Conservation (phyloP, 2,797 vertebrate genomes). For the Danionella dracula region DNA sequence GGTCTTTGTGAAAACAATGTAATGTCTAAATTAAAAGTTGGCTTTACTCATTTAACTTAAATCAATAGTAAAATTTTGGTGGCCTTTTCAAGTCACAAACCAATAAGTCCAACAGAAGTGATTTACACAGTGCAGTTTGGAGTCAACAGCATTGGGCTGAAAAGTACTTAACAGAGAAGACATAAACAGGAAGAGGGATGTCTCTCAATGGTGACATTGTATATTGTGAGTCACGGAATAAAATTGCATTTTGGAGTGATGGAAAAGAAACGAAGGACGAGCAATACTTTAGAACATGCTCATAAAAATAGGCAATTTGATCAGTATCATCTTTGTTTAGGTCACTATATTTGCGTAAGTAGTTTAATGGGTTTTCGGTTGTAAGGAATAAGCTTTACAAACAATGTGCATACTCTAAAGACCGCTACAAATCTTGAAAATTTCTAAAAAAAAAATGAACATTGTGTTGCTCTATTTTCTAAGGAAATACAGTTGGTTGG, state of each 20-base stretch:
- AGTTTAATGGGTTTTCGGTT: too few relatives aligned
- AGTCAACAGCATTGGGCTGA: background rate
- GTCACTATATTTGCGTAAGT: background rate
- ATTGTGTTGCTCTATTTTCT: too few relatives aligned
- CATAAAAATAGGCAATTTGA: slow-evolving; percentile 16
- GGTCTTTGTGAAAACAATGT: too few relatives aligned
- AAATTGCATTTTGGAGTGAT: background rate
- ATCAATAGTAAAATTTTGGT: background rate
- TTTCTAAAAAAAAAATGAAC: too few relatives aligned
- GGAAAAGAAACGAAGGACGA: background rate
- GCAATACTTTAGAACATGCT: background rate
- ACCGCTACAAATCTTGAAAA: too few relatives aligned
- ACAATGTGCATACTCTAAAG: too few relatives aligned
- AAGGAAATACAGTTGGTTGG: too few relatives aligned
- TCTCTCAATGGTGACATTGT: slow-evolving; percentile 12
- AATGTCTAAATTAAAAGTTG: background rate
- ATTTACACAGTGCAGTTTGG: background rate
- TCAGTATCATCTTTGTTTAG: slow-evolving; percentile 1
- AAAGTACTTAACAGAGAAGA: slow-evolving; percentile 3
- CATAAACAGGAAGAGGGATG: slow-evolving; percentile 3
- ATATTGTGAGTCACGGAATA: slow-evolving; percentile 15
- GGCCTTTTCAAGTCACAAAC: background rate
- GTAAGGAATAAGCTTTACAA: too few relatives aligned
- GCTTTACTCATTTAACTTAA: background rate
- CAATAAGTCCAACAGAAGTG: background rate